Evolutionary conservation across 2,113 vertebrate genomes (phyloP), one percentile per base, ranked within the genome.

Genomic region (Ancistrus triradiatus): DNA sequence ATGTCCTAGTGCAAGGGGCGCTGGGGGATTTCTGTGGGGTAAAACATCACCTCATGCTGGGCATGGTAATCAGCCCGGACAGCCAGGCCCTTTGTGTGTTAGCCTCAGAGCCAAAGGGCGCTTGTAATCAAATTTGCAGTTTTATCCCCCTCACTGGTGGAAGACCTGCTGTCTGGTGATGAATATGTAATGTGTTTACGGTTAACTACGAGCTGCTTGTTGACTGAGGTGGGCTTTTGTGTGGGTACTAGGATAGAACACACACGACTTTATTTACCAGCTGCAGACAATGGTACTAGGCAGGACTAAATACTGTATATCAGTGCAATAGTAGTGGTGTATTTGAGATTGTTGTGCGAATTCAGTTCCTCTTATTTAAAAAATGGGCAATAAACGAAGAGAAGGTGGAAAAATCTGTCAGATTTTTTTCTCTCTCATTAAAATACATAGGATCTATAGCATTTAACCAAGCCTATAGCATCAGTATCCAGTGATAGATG

Each of bases 51-150:
- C 92, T 92, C 93, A 95, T 92, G 94, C 93, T 95, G 94, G 93
- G 95, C 93, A 95, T 95, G 94, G 91, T 95, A 98, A 97, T 95
- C 92, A 91, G 90, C 90, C 91, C 91, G 92, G 94, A 95, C 94
- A 95, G 90, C 91, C 89, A 85, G 78, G 87, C 80, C 92, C 87
- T 92, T 98, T 97, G 93, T 98, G 88, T 77, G 76, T 78, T 76
- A 88, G 90, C 91, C 91, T 88, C 87, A 87, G 91, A 96, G 93
- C 92, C 94, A 97, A 96, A 97, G 93, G 94, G 94, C 94, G 89
- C 94, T 92, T 97, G 93, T 95, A 95, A 94, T 94, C 91, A 95
- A 93, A 97, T 96, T 92, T 95, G 92, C 91, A 92, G 90, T 86
- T 74, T 88, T 85, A 84, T 86, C 88, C 89, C 88, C 83, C 53